Conservation (phyloP, 2,888 invertebrate species). For the Cephus pulcher region DNA sequence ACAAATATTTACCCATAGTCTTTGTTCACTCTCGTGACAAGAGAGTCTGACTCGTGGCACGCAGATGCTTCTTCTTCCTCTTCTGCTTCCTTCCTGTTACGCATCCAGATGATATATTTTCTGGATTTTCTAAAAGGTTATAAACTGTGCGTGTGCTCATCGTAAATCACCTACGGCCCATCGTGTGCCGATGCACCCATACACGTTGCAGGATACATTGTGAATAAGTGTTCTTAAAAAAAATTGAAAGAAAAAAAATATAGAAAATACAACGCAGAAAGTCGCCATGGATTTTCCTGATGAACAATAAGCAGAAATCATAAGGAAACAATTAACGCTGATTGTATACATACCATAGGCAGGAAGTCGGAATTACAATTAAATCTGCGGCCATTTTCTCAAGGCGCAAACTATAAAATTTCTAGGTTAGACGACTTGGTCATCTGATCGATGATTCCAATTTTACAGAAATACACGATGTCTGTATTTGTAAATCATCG, state of each 20-base stretch:
- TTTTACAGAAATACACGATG: not conserved
- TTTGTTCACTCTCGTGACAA: not conserved
- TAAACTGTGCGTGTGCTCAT: not conserved
- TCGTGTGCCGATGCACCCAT: not conserved
- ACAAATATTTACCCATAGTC: not conserved
- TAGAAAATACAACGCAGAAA: not conserved
- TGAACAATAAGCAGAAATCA: conserved; percentile 18
- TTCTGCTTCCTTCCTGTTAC: not conserved
- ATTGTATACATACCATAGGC: not conserved
- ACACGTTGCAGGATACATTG: not conserved
- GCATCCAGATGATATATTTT: not conserved
- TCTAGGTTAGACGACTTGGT: conserved; percentile 23
- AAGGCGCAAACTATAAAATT: conserved; percentile 48
- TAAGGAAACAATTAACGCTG: conserved; percentile 41
- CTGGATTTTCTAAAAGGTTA: not conserved
- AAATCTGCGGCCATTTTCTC: conserved; percentile 25
- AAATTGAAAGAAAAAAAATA: not conserved
- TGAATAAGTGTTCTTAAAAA: not conserved
- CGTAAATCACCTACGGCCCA: not conserved
- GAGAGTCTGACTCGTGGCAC: not conserved
- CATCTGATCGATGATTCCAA: not conserved
- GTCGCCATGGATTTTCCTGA: not conserved
- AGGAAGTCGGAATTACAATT: conserved; percentile 40
- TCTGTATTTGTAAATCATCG: not conserved
- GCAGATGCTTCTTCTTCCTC: not conserved